These are phyloP conservation scores for Xylota segnis DNA, from an alignment of 2,888 invertebrate species.

Conservation along the genomic window DNA sequence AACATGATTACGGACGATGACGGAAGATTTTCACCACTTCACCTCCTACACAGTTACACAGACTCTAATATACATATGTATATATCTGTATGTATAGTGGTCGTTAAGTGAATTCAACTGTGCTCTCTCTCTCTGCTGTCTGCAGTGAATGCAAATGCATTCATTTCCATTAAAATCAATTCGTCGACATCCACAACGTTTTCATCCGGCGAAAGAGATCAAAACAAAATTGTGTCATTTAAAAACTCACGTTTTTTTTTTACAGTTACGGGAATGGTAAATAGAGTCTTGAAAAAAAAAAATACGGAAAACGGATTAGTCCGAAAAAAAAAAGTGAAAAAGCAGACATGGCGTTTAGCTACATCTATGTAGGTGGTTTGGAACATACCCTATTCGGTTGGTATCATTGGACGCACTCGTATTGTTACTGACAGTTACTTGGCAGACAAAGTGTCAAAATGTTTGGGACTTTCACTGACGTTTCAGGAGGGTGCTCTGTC, in stretches of 20 bases:
- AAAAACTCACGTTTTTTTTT: constrained; percentile 12
- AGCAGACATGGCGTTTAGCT: no score
- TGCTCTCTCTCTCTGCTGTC: neutral
- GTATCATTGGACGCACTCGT: no score
- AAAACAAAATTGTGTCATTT: constrained; percentile 11
- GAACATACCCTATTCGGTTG: no score
- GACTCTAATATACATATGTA: neutral
- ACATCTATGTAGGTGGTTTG: no score
- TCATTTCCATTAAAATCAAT: constrained; percentile 27
- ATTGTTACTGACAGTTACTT: no score
- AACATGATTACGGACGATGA: constrained; percentile 46
- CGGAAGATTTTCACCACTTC: constrained; percentile 34
- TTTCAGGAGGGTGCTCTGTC: no score
- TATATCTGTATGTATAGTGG: no score
- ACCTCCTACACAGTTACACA: constrained; percentile 13
- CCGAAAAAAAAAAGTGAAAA: neutral
- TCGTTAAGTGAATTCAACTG: constrained; percentile 15
- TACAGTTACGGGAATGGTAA: neutral
- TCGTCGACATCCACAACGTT: neutral
- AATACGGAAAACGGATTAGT: neutral
- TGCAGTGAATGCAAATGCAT: constrained; percentile 57
- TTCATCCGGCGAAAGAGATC: constrained; percentile 6
- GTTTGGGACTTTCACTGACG: no score
- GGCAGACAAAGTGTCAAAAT: no score
- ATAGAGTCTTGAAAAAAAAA: neutral